Evolutionary conservation across 1,140 invertebrate species (phyloP).

Genomic region (Notospermus geniculatus): DNA sequence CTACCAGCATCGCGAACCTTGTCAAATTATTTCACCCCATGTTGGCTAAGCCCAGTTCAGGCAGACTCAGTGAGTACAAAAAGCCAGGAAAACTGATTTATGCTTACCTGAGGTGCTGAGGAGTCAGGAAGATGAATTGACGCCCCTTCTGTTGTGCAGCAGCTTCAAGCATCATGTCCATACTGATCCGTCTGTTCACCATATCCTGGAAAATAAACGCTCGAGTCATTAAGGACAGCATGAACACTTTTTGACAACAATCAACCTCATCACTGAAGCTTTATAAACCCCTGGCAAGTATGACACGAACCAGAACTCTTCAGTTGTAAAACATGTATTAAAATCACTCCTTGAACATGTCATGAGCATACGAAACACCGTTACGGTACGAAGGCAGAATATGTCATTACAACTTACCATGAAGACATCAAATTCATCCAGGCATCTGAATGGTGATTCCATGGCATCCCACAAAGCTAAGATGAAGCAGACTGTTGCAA

Average conservation of each 20-base stretch:
- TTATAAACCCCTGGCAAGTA: background rate
- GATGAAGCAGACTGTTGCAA: conserved; percentile 90
- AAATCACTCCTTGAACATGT: no score
- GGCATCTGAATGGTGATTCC: conserved; percentile 87
- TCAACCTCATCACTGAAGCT: background rate
- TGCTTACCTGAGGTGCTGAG: conserved; percentile 49
- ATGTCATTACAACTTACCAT: conserved; percentile 66
- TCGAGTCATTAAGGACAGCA: background rate
- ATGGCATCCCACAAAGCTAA: conserved; percentile 90
- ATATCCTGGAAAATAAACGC: conserved; percentile 47
- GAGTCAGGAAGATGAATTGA: conserved; percentile 58
- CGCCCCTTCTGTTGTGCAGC: conserved; percentile 41
- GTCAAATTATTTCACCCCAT: no score
- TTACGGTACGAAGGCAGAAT: no score
- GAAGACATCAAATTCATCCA: conserved; percentile 98
- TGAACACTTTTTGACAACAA: conserved; percentile 2
- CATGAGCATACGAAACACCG: no score
- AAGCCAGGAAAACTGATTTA: background rate
- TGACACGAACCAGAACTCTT: background rate
- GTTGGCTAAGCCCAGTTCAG: conserved; percentile 7
- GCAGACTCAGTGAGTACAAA: conserved; percentile 6
- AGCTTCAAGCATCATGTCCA: conserved; percentile 54
- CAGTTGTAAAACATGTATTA: background rate
- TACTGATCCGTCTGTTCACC: conserved; percentile 53
- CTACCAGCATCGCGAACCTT: no score